Evolutionary conservation across 2,113 vertebrate species (phyloP).

Genomic region (Ptilonorhynchus violaceus): DNA sequence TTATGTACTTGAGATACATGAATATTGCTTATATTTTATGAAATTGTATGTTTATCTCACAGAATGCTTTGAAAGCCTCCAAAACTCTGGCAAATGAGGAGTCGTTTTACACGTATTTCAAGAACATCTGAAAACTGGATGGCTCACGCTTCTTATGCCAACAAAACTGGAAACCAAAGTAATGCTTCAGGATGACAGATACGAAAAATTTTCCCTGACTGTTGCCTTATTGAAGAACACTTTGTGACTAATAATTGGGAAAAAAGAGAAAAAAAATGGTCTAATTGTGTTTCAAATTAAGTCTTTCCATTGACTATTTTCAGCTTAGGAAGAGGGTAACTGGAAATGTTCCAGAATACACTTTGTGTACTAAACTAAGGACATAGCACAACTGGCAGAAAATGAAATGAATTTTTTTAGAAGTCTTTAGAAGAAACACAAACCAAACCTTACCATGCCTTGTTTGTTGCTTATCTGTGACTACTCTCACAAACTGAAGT

Average conservation of each 20-base stretch:
- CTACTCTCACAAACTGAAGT: neutral
- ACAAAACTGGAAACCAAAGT: neutral
- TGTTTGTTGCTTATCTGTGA: neutral
- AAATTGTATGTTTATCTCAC: neutral
- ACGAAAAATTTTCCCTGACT: neutral
- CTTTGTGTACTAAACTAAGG: neutral
- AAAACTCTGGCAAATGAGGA: neutral
- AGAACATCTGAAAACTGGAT: neutral
- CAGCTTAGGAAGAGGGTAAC: neutral
- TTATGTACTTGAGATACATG: neutral
- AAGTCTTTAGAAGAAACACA: neutral
- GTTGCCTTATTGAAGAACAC: neutral
- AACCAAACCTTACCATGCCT: neutral
- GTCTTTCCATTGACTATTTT: conserved; percentile 1
- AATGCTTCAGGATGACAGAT: neutral
- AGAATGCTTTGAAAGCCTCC: conserved; percentile 10
- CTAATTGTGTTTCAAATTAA: conserved; percentile 8
- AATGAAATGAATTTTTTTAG: neutral
- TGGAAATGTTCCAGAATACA: neutral
- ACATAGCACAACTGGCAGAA: neutral
- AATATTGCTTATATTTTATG: neutral
- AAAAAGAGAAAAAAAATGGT: neutral
- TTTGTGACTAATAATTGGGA: neutral
- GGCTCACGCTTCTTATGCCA: conserved; percentile 1
- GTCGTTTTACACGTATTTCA: neutral